Percentiles rank a stretch among this genome's conserved stretches.
Conservation (phyloP, 2,113 vertebrate genomes). For the Rhinogobius similis region DNA sequence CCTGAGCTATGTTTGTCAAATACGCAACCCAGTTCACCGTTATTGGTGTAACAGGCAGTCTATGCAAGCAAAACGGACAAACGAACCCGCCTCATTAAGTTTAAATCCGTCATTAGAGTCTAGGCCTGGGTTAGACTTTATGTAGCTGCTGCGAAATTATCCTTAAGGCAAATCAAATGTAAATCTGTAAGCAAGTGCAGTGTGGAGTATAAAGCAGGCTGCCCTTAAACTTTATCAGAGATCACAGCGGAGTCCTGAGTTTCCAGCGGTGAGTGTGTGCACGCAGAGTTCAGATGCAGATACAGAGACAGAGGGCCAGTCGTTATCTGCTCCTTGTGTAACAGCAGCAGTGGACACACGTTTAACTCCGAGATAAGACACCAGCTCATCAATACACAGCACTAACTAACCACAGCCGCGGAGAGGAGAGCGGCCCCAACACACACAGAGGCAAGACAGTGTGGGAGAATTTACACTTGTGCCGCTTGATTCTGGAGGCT, state of each 20-base stretch:
- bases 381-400: constrained; percentile 43
- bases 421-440: neutral
- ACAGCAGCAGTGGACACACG: constrained; percentile 27
- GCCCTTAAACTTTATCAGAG: constrained; percentile 66
- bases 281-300: constrained; percentile 63
- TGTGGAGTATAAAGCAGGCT: constrained; percentile 38
- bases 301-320: constrained; percentile 63
- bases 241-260: constrained; percentile 58
- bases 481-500: too few species aligned
- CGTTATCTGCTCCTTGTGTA: constrained; percentile 69
- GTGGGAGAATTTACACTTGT: neutral
- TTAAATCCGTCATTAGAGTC: too few species aligned
- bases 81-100: too few species aligned
- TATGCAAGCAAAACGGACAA: too few species aligned
- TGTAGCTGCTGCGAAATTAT: neutral
- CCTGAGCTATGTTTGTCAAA: too few species aligned
- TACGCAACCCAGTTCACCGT: too few species aligned
- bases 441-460: neutral
- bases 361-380: constrained; percentile 35
- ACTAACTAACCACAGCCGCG: constrained; percentile 6
- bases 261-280: constrained; percentile 73
- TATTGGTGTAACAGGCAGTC: too few species aligned
- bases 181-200: neutral
- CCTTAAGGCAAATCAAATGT: neutral
- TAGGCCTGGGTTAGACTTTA: neutral